Conservation (phyloP, 2,888 invertebrate species). For the Conomelus anceps region DNA sequence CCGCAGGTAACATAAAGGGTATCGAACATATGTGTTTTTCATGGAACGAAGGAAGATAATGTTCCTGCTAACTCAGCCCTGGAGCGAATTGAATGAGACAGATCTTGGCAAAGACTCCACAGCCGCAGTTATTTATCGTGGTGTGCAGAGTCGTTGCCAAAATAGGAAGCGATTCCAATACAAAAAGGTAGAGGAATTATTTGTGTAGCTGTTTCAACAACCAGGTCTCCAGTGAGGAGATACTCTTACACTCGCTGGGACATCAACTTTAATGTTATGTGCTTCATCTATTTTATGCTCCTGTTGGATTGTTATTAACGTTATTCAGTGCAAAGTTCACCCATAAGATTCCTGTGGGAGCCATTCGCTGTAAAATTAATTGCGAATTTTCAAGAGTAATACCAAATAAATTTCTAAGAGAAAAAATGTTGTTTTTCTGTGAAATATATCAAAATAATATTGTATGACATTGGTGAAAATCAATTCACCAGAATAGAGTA, state of each 20-base stretch:
- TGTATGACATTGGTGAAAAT: too few relatives aligned
- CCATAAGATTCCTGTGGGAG: background rate
- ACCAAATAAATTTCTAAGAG: too few relatives aligned
- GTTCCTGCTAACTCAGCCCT: background rate
- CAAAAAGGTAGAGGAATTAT: background rate
- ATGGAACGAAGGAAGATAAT: background rate
- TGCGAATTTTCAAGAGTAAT: too few relatives aligned
- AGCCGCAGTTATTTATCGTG: background rate
- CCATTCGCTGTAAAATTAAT: too few relatives aligned
- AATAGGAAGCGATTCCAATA: background rate
- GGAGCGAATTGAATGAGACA: background rate
- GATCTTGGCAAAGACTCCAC: background rate
- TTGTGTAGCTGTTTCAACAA: background rate
- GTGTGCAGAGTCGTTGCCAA: background rate
- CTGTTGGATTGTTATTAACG: background rate
- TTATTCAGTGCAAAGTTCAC: background rate
- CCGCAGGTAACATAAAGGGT: background rate
- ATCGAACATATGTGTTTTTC: background rate
- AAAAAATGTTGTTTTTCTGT: too few relatives aligned
- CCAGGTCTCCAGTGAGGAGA: background rate
- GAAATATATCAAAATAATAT: too few relatives aligned
- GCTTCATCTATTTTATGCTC: background rate
- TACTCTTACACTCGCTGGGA: background rate
- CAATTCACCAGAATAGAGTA: too few relatives aligned
- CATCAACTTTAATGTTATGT: background rate